A percentile compares a stretch with the other conserved stretches of the same genome.
These are phyloP conservation scores for Craseonycteris thonglongyai DNA, from an alignment of 2,113 vertebrate genomes.

Conservation along the genomic window DNA sequence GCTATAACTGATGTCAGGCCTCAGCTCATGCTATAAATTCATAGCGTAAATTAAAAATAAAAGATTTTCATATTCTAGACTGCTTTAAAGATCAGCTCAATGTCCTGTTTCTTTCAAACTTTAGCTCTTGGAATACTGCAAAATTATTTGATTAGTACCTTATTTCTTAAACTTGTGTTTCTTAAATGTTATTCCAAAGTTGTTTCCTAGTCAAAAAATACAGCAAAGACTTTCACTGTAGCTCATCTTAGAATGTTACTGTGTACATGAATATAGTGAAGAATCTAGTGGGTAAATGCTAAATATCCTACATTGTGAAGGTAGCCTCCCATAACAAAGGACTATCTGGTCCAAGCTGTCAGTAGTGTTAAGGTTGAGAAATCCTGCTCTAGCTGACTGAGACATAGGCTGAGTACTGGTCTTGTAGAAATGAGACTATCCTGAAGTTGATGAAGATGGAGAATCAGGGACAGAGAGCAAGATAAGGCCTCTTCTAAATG, in stretches of 20 bases:
- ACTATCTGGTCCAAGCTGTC: neutral
- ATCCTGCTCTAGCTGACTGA: neutral
- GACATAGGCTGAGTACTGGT: neutral
- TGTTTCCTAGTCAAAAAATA: neutral
- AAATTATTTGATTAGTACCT: neutral
- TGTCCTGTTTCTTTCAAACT: neutral
- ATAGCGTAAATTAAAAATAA: constrained; percentile 50
- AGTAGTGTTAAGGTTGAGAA: neutral
- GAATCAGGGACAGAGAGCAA: neutral
- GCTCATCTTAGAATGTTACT: neutral
- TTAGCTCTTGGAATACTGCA: neutral
- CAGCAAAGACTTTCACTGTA: neutral
- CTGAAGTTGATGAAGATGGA: neutral
- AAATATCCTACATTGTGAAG: neutral
- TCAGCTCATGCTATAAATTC: constrained; percentile 49
- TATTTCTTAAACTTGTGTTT: neutral
- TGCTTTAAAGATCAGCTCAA: constrained; percentile 29
- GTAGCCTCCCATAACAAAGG: neutral
- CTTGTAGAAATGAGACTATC: neutral
- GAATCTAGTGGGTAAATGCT: neutral
- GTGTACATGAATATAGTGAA: neutral
- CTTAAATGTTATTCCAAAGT: neutral
- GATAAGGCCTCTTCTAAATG: neutral
- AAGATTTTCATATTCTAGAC: constrained; percentile 49
- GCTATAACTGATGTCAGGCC: constrained; percentile 19